A percentile compares a stretch with the other conserved stretches of the same genome.
These are phyloP conservation scores for Ooceraea biroi DNA, from an alignment of 1,140 invertebrate species.

Conservation along the genomic window DNA sequence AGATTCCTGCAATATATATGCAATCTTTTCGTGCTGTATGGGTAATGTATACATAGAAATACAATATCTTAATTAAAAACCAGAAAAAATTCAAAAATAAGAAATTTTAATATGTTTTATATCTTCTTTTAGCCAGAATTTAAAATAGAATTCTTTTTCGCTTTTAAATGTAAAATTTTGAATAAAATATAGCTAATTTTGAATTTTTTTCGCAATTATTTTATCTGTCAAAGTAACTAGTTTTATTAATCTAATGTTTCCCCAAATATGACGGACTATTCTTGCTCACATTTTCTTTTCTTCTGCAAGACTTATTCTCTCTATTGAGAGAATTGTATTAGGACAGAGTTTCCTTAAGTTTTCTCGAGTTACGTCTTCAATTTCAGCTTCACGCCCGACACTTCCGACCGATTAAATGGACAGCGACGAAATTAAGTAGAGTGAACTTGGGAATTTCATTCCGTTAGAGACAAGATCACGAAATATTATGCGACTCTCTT, in stretches of 20 bases:
- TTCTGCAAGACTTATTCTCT: no score
- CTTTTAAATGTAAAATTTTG: background rate
- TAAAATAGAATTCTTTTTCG: background rate
- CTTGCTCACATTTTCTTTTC: background rate
- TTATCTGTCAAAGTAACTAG: background rate
- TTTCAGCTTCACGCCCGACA: background rate
- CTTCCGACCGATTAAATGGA: constrained; percentile 26
- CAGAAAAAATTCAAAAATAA: background rate
- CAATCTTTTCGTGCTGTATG: no score
- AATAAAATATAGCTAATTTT: background rate
- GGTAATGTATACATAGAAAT: background rate
- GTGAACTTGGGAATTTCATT: background rate
- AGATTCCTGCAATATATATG: no score
- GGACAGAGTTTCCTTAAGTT: constrained; percentile 11
- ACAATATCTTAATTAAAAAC: background rate
- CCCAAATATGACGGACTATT: background rate
- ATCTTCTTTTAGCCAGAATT: background rate
- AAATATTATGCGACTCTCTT: background rate
- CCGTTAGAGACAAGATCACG: background rate
- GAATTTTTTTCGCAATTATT: background rate
- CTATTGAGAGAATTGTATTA: constrained; percentile 57
- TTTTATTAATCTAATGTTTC: constrained; percentile 4
- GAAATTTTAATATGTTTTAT: background rate
- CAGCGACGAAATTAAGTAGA: background rate
- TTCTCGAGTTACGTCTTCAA: constrained; percentile 13